Evolutionary conservation across 2,888 invertebrate genomes (phyloP).

Genomic region (Graphium colonna): DNA sequence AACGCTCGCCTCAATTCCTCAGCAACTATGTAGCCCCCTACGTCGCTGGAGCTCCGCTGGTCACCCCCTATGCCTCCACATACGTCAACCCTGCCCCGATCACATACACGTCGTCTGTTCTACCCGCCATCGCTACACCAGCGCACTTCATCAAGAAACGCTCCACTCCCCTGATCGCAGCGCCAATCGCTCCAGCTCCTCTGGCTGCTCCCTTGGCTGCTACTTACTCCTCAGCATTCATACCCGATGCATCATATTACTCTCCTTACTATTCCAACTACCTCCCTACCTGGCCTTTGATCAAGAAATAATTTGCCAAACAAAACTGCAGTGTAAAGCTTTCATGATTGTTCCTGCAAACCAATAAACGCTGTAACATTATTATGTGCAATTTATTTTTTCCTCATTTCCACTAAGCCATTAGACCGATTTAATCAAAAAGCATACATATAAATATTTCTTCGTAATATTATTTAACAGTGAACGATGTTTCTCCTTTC

Average conservation of each 20-base stretch:
- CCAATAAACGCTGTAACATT: neutral
- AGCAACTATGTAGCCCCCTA: constrained; percentile 30
- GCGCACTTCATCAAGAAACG: constrained; percentile 23
- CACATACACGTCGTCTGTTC: constrained; percentile 15
- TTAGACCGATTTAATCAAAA: too few species aligned
- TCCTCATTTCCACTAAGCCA: too few species aligned
- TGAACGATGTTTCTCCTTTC: too few species aligned
- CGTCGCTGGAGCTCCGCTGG: constrained; percentile 28
- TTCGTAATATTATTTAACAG: too few species aligned
- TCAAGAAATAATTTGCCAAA: constrained; percentile 7
- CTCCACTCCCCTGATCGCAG: constrained; percentile 7
- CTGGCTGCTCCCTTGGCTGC: constrained; percentile 2
- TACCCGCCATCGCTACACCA: constrained; percentile 10
- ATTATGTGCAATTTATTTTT: too few species aligned
- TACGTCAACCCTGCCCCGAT: constrained; percentile 1
- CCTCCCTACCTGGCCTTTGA: neutral
- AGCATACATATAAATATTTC: too few species aligned
- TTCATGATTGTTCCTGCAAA: neutral
- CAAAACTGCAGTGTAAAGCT: neutral
- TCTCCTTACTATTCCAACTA: constrained; percentile 1
- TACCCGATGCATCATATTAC: neutral
- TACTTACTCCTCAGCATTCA: constrained; percentile 7
- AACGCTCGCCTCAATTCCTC: constrained; percentile 23
- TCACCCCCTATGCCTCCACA: constrained; percentile 26
- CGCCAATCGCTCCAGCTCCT: constrained; percentile 5